Conservation (phyloP, 2,888 invertebrate genomes). For the Acleris laterana region DNA sequence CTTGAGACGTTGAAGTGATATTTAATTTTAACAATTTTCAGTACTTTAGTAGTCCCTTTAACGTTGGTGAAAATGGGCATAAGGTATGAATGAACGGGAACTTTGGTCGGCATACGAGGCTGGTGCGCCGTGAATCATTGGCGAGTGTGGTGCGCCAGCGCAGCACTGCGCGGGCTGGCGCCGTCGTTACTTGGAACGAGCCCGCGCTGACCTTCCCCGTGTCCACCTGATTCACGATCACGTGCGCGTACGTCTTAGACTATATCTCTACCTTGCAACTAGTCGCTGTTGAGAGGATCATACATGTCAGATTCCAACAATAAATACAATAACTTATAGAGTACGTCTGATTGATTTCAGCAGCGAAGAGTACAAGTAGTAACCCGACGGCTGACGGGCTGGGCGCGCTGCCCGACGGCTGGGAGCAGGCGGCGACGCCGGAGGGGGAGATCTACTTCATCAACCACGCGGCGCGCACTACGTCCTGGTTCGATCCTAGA, state of each 20-base stretch:
- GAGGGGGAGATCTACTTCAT: conserved; percentile 95
- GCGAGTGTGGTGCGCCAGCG: conserved; percentile 55
- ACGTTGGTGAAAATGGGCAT: no score
- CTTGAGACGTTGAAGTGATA: no score
- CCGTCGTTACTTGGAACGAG: conserved; percentile 72
- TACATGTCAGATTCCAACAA: conserved; percentile 40
- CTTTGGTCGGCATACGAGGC: conserved; percentile 29
- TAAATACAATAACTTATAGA: conserved; percentile 20
- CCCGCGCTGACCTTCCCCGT: conserved; percentile 67
- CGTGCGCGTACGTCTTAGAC: conserved; percentile 66
- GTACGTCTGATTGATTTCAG: conserved; percentile 76
- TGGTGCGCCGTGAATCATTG: conserved; percentile 56
- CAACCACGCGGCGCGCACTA: conserved; percentile 96
- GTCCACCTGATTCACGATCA: conserved; percentile 66
- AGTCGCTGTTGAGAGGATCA: conserved; percentile 79
- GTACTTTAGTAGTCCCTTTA: no score
- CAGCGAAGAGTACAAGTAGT: conserved; percentile 84
- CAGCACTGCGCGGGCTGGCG: conserved; percentile 55
- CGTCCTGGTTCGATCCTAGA: conserved; percentile 99
- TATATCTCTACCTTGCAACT: conserved; percentile 68
- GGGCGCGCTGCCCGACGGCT: conserved; percentile 93
- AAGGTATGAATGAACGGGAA: conserved; percentile 30
- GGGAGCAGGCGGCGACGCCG: conserved; percentile 93
- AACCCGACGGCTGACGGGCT: conserved; percentile 84
- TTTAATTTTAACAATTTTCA: no score